These are phyloP conservation scores for Rhinopomastus cyanomelas DNA, from an alignment of 2,113 vertebrate genomes.

Conservation along the genomic window DNA sequence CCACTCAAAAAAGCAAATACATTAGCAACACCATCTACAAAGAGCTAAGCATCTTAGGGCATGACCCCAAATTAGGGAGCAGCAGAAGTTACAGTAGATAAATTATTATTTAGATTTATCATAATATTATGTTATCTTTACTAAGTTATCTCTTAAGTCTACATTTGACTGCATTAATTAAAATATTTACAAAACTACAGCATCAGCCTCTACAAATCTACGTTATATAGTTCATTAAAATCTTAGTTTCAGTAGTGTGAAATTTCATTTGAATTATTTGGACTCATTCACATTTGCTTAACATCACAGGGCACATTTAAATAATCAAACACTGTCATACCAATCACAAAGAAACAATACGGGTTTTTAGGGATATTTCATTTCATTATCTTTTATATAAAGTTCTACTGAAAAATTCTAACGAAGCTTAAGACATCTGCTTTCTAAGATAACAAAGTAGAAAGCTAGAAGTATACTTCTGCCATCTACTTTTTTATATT, in stretches of 20 bases:
- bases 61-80: not conserved
- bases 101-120: not conserved
- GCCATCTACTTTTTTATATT: not conserved
- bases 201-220: not conserved
- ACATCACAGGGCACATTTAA: not conserved
- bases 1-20: not conserved
- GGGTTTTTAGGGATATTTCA: not conserved
- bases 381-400: not conserved
- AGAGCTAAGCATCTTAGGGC: not conserved
- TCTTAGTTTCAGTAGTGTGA: not conserved
- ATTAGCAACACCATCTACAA: not conserved
- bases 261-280: not conserved
- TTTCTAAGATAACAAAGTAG: not conserved
- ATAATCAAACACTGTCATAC: not conserved
- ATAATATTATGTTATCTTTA: not conserved
- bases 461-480: not conserved
- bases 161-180: not conserved
- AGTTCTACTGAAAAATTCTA: not conserved
- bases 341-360: not conserved
- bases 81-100: rapidly evolving
- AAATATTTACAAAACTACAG: not conserved
- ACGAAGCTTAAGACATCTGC: not conserved
- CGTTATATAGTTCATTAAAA: not conserved
- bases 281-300: not conserved
- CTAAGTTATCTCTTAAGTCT: not conserved